Conservation (phyloP, 2,888 invertebrate species). For the Omphaloscelis lunosa region DNA sequence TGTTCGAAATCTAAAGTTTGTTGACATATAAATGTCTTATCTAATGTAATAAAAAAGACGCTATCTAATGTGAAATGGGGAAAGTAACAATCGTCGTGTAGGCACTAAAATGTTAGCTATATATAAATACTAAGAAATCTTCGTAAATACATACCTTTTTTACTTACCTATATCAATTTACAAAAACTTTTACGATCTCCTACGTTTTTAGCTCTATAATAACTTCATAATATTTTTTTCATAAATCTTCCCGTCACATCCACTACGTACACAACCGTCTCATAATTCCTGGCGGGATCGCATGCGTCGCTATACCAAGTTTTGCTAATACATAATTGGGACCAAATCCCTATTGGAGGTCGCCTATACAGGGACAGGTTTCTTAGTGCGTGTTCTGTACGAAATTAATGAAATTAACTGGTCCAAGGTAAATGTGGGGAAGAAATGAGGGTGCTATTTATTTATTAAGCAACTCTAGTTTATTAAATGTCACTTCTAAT, state of each 20-base stretch:
- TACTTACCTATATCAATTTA: neutral
- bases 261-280: constrained; percentile 63
- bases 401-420: constrained; percentile 89
- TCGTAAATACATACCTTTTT: neutral
- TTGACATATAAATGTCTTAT: neutral
- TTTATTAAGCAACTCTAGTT: constrained; percentile 69
- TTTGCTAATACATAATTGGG: constrained; percentile 88
- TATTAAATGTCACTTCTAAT: constrained; percentile 71
- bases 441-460: constrained; percentile 72
- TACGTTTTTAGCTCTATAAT: neutral
- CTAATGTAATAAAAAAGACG: neutral
- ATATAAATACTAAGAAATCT: neutral
- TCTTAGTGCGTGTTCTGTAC: constrained; percentile 86
- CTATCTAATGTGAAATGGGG: neutral
- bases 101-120: too few species aligned
- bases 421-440: constrained; percentile 79
- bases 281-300: constrained; percentile 79
- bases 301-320: constrained; percentile 84
- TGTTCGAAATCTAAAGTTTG: neutral
- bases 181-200: neutral
- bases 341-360: constrained; percentile 87
- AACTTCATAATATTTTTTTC: neutral
- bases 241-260: constrained; percentile 13
- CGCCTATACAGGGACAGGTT: constrained; percentile 82
- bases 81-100: too few species aligned